These are phyloP conservation scores for Chrysina gloriosa DNA, from an alignment of 2,888 invertebrate species.

Conservation along the genomic window DNA sequence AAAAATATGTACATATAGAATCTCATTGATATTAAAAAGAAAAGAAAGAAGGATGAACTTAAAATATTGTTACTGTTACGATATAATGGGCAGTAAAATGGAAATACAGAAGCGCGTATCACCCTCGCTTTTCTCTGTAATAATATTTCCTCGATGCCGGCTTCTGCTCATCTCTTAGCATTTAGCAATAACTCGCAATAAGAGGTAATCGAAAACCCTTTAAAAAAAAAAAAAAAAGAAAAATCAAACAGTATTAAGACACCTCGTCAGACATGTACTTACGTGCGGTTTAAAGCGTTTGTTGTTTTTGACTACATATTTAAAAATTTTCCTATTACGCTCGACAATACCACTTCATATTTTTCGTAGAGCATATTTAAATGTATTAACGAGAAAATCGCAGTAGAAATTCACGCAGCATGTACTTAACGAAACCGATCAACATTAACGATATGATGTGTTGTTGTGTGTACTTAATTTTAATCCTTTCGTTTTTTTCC, in stretches of 20 bases:
- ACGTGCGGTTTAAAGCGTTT: constrained; percentile 10
- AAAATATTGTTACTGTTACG: constrained; percentile 38
- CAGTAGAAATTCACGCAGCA: constrained; percentile 8
- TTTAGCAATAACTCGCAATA: constrained; percentile 70
- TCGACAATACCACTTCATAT: constrained; percentile 6
- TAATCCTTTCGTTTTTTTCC: constrained; percentile 1
- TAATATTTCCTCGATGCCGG: constrained; percentile 43
- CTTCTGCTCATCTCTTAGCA: constrained; percentile 62
- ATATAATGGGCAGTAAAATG: constrained; percentile 56
- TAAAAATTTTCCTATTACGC: constrained; percentile 13
- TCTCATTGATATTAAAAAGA: constrained; percentile 52
- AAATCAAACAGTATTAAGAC: constrained; percentile 63
- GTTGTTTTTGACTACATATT: background rate
- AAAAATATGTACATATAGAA: constrained; percentile 41
- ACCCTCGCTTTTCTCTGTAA: constrained; percentile 44
- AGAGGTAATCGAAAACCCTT: constrained; percentile 19
- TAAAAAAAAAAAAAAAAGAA: background rate
- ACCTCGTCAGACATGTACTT: constrained; percentile 43
- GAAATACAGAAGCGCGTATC: constrained; percentile 43
- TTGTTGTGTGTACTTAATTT: constrained; percentile 22
- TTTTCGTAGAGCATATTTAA: background rate
- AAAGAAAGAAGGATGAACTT: constrained; percentile 9
- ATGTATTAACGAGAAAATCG: constrained; percentile 1
- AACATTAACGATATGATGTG: constrained; percentile 1
- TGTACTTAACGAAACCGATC: constrained; percentile 5